phyloP scores from a whole-genome alignment of 2,113 vertebrate genomes.

The Dicentrarchus labrax region DNA sequence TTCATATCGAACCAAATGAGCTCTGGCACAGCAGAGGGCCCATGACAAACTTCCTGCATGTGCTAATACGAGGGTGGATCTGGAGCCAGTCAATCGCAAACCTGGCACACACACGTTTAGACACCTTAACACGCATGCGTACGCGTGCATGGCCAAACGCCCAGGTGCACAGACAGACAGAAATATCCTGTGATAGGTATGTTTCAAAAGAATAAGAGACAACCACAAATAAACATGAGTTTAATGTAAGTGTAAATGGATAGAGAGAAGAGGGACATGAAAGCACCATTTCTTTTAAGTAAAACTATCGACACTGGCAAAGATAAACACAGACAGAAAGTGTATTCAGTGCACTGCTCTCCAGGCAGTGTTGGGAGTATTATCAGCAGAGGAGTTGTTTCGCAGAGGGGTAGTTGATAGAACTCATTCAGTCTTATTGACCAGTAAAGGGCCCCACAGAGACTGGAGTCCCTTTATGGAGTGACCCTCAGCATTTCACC shows the following conservation, averaged over 20 bases:
- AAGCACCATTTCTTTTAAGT: slow-evolving; percentile 17
- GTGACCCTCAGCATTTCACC: slow-evolving; percentile 71
- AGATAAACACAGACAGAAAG: slow-evolving; percentile 7
- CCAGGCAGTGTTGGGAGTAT: slow-evolving; percentile 39
- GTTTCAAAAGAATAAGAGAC: slow-evolving; percentile 17
- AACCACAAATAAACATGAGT: slow-evolving; percentile 9
- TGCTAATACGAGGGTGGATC: slow-evolving; percentile 77
- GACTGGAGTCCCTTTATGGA: slow-evolving; percentile 83
- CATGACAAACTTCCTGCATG: slow-evolving; percentile 80
- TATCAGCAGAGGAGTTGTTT: slow-evolving; percentile 53
- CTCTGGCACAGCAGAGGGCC: slow-evolving; percentile 78
- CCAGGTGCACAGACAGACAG: slow-evolving; percentile 9
- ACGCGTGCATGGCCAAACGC: slow-evolving; percentile 3
- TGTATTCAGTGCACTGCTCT: slow-evolving; percentile 36
- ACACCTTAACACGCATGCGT: slow-evolving; percentile 30
- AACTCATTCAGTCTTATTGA: slow-evolving; percentile 81
- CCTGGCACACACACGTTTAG: slow-evolving; percentile 47
- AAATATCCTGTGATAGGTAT: background rate
- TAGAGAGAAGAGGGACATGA: background rate
- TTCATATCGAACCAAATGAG: slow-evolving; percentile 83
- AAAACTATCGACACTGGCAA: background rate
- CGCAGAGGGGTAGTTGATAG: slow-evolving; percentile 64
- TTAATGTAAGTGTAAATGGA: slow-evolving; percentile 3
- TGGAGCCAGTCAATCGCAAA: slow-evolving; percentile 68
- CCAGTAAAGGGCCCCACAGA: slow-evolving; percentile 75